These are phyloP conservation scores for Yoshiicerus persimilis DNA, from an alignment of 1,140 invertebrate genomes.

Conservation along the genomic window DNA sequence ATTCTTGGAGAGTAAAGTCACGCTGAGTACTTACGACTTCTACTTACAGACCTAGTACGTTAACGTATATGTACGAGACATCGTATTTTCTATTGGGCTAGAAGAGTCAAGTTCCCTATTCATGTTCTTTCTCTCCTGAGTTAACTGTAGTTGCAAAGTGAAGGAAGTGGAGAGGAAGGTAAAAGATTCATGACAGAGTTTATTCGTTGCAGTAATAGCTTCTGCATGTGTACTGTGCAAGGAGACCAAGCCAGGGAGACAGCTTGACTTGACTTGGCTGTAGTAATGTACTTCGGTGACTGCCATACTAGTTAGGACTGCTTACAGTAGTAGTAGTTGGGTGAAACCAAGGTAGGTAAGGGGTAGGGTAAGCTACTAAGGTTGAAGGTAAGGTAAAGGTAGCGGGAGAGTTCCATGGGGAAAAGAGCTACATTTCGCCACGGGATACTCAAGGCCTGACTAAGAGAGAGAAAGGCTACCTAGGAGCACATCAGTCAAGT, in stretches of 20 bases:
- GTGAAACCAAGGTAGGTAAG: not conserved
- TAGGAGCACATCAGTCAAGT: not conserved
- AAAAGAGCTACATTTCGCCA: slow-evolving; percentile 12
- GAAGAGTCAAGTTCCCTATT: not conserved
- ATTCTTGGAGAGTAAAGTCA: not conserved
- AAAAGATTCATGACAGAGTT: slow-evolving; percentile 17
- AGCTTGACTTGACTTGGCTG: not conserved
- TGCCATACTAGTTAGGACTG: too few species aligned
- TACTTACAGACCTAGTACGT: too few species aligned
- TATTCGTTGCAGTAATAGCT: slow-evolving; percentile 1
- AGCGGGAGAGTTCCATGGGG: not conserved
- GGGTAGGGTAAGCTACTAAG: not conserved
- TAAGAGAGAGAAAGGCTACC: not conserved
- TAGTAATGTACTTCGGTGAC: too few species aligned
- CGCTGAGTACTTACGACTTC: not conserved
- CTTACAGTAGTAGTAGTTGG: too few species aligned
- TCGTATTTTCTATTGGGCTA: not conserved
- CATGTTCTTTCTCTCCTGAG: not conserved
- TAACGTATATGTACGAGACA: not conserved
- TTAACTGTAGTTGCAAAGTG: not conserved
- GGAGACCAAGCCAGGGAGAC: too few species aligned
- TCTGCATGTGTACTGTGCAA: not conserved
- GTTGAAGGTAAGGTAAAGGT: not conserved
- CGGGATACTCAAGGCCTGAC: slow-evolving; percentile 4
- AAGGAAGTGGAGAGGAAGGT: not conserved